Evolutionary conservation across 2,888 invertebrate genomes (phyloP), one percentile per base, ranked within the genome.

Genomic region (Formica aserva): DNA sequence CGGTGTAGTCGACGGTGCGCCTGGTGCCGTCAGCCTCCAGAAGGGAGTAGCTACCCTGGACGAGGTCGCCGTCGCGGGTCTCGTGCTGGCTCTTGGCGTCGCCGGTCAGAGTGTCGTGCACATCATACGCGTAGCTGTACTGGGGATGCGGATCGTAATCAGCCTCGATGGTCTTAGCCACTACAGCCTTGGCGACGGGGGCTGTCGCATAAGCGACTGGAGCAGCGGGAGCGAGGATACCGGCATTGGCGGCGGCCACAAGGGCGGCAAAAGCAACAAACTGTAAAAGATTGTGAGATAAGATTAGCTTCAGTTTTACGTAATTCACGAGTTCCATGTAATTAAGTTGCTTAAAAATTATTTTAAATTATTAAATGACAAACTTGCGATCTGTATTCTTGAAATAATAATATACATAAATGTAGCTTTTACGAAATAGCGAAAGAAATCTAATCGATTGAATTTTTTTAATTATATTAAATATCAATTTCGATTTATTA

Each of bases 161-260:
- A 26, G 93, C 88, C 71, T 94, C 93, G 26, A 92, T 83, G 1
- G 91, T 72, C 86, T 94, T 94, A 32, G 94, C 88, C 6, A 93
- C 87, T 1, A 93, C 91, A 0, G 93, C 85, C 84, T 91, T 92
- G 85, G 91, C 93, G 26, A 92, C 89, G 5, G 93, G 90, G 0
- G 94, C 95, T 0, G 92, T 91, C 35, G 93, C 90, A 72, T 92
- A 93, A 9, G 92, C 88, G 35, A 90, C 57, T 92, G 90, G 95
- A 91, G 72, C 95, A 91, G 72, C 94, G 89, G 94, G 95, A n/a
- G 84, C 82, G 35, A 85, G 62, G 88, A 96, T 90, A 1, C 96
- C 96, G 91, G 96, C 96, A 80, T 86, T 95, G 55, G 95, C 94
- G 66, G 95, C 95, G 86, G 89, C 95, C 92, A 89, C 94, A 57